phyloP scores from a whole-genome alignment of 2,888 invertebrate species.

The Campopleginae sp. region DNA sequence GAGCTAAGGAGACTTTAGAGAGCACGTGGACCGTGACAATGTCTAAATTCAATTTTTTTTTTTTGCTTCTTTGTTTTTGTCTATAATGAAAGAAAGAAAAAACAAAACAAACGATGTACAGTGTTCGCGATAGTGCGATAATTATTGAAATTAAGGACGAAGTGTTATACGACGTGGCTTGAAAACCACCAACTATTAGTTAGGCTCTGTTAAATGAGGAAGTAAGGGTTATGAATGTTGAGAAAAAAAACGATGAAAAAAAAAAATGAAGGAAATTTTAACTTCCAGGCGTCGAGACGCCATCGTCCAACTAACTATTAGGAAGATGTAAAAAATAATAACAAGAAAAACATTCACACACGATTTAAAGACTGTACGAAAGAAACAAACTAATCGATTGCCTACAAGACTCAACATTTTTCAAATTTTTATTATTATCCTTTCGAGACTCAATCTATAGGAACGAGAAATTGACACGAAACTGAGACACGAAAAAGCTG shows the following conservation, averaged over 20 bases:
- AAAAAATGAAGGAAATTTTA: conserved; percentile 68
- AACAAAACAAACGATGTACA: conserved; percentile 51
- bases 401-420: conserved; percentile 80
- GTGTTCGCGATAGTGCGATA: conserved; percentile 61
- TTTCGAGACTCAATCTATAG: conserved; percentile 73
- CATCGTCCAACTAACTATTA: conserved; percentile 83
- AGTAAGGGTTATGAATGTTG: conserved; percentile 36
- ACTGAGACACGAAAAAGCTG: conserved; percentile 21
- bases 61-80: conserved; percentile 30
- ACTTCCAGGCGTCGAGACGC: conserved; percentile 82
- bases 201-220: conserved; percentile 73
- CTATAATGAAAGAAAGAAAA: conserved; percentile 2
- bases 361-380: conserved; percentile 82
- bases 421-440: conserved; percentile 67
- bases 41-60: conserved; percentile 46
- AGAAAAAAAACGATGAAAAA: conserved; percentile 61
- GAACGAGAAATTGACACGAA: conserved; percentile 58
- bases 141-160: conserved; percentile 56
- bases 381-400: conserved; percentile 72
- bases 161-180: conserved; percentile 71
- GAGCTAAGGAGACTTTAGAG: conserved; percentile 41
- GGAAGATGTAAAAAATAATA: conserved; percentile 72
- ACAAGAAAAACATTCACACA: conserved; percentile 77
- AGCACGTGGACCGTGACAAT: conserved; percentile 66
- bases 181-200: conserved; percentile 76